A percentile compares a stretch with the other conserved stretches of the same genome.
phyloP scores from a whole-genome alignment of 2,888 invertebrate genomes.

The Nycteola revayana region DNA sequence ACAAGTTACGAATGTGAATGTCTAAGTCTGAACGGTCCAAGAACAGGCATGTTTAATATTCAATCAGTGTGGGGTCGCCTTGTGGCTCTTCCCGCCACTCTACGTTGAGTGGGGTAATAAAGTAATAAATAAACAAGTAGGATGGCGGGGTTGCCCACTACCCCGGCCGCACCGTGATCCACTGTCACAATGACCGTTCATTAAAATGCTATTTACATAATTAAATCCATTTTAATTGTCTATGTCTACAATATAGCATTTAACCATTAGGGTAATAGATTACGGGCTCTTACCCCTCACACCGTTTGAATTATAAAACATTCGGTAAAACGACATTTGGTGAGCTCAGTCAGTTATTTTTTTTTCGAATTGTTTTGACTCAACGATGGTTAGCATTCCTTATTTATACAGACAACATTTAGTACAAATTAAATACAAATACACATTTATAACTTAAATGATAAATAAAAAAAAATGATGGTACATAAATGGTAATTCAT shows the following conservation, averaged over 20 bases:
- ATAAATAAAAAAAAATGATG: too few species aligned
- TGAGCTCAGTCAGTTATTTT: too few species aligned
- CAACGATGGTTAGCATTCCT: too few species aligned
- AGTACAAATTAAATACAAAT: too few species aligned
- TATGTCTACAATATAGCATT: too few species aligned
- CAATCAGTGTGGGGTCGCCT: constrained; percentile 63
- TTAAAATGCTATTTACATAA: constrained; percentile 31
- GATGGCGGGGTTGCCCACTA: constrained; percentile 28
- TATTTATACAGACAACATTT: too few species aligned
- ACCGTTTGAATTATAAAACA: constrained; percentile 16
- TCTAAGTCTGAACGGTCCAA: too few species aligned
- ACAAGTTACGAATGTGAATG: too few species aligned
- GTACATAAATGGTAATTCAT: too few species aligned
- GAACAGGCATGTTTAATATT: constrained; percentile 61
- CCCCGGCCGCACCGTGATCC: not conserved
- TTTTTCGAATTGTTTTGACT: too few species aligned
- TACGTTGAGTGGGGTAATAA: constrained; percentile 68
- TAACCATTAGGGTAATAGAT: constrained; percentile 8
- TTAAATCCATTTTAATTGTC: constrained; percentile 5
- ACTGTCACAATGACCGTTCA: constrained; percentile 27
- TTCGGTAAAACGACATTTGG: too few species aligned
- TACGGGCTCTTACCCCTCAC: constrained; percentile 23
- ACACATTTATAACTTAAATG: too few species aligned
- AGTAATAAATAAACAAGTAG: constrained; percentile 72
- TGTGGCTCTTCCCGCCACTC: constrained; percentile 65